A percentile compares a stretch with the other conserved stretches of the same genome.
phyloP scores from a whole-genome alignment of 2,113 vertebrate genomes.

The Camelus bactrianus region DNA sequence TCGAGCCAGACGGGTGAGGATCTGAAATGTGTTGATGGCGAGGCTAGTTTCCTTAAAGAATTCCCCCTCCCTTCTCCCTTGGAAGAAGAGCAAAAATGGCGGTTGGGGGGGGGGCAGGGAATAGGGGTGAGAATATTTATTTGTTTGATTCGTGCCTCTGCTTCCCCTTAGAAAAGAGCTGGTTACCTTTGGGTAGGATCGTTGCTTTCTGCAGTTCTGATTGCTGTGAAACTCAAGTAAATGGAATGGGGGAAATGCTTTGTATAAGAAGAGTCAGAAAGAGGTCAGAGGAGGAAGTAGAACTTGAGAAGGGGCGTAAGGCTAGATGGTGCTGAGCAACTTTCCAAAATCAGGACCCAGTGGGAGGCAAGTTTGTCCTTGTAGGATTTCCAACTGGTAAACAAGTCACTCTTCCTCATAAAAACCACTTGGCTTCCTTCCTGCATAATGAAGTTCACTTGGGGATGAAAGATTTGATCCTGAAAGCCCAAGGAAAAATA shows the following conservation, averaged over 20 bases:
- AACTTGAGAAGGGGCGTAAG: neutral
- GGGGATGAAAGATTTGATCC: neutral
- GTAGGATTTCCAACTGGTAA: neutral
- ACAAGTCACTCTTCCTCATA: neutral
- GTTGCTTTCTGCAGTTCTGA: neutral
- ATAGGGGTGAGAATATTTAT: neutral
- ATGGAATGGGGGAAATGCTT: neutral
- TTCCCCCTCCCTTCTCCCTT: neutral
- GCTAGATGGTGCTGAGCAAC: neutral
- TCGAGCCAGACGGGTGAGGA: neutral
- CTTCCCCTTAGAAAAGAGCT: neutral
- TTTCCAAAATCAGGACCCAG: neutral
- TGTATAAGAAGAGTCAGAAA: neutral
- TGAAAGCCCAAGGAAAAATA: slow-evolving; percentile 3
- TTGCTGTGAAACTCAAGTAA: neutral
- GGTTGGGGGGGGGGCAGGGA: accelerated
- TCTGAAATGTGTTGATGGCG: neutral
- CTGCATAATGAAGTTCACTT: neutral
- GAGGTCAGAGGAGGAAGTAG: neutral
- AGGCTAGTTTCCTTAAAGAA: neutral
- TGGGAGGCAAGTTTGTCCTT: neutral
- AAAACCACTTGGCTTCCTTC: neutral
- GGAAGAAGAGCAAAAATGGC: neutral
- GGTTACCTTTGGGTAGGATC: neutral
- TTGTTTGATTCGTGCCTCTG: neutral